Conservation (phyloP, 1,140 invertebrate genomes). For the Mamestra configurata region DNA sequence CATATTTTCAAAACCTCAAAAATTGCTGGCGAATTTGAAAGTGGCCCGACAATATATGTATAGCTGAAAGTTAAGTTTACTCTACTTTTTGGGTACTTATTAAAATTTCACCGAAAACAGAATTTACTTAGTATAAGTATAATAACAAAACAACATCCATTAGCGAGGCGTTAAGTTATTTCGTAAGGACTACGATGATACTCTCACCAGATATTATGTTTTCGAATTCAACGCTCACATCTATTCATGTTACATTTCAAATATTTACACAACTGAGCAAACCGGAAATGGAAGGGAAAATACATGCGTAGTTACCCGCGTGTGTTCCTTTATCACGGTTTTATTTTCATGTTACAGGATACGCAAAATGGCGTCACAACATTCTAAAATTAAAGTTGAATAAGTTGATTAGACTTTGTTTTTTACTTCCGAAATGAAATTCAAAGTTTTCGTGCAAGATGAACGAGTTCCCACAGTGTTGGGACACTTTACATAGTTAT, state of each 20-base stretch:
- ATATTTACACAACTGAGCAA: constrained; percentile 39
- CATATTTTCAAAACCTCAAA: too few species aligned
- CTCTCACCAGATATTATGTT: constrained; percentile 13
- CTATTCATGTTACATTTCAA: constrained; percentile 37
- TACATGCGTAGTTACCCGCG: constrained; percentile 28
- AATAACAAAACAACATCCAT: too few species aligned
- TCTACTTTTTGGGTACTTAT: too few species aligned
- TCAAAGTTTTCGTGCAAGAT: background rate
- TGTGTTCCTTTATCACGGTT: constrained; percentile 28
- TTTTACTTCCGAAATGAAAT: background rate
- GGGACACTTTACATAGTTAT: constrained; percentile 8
- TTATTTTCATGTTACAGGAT: constrained; percentile 17
- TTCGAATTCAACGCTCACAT: constrained; percentile 10
- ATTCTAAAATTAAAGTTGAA: background rate
- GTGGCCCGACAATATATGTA: too few species aligned
- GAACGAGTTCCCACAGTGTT: background rate
- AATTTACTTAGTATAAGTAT: too few species aligned
- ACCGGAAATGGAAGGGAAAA: constrained; percentile 44
- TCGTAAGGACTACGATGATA: background rate
- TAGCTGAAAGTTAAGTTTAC: too few species aligned
- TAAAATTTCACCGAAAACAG: too few species aligned
- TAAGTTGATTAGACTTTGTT: constrained; percentile 7
- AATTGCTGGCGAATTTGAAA: too few species aligned
- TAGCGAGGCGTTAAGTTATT: background rate
- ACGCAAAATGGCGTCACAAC: background rate